A percentile compares a stretch with the other conserved stretches of the same genome.
Conservation (phyloP, 2,888 invertebrate genomes). For the Cerastis rubricosa region DNA sequence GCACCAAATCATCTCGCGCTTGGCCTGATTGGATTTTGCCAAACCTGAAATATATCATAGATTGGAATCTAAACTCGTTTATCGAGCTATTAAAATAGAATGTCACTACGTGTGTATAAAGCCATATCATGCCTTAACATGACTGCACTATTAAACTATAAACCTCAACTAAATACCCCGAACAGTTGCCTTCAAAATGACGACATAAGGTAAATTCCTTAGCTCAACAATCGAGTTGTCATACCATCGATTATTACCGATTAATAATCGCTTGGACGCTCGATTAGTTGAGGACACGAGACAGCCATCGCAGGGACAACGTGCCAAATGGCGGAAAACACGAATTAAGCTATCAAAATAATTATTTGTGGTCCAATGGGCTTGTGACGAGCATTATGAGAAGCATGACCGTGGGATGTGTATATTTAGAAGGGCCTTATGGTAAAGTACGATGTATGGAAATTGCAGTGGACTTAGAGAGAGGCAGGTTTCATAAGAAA, state of each 20-base stretch:
- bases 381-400: conserved; percentile 68
- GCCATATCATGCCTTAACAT: not conserved
- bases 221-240: conserved; percentile 70
- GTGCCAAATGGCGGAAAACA: conserved; percentile 77
- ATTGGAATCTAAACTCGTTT: conserved; percentile 21
- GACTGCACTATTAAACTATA: conserved; percentile 39
- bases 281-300: conserved; percentile 70
- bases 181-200: conserved; percentile 49
- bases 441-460: not conserved
- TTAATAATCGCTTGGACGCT: conserved; percentile 73
- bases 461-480: not conserved
- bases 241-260: conserved; percentile 74
- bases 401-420: conserved; percentile 57
- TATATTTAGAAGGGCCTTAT: conserved; percentile 31
- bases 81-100: not conserved
- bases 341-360: conserved; percentile 80
- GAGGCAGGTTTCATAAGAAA: not conserved
- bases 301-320: conserved; percentile 61
- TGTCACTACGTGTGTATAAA: not conserved
- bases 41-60: conserved; percentile 23
- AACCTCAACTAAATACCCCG: conserved; percentile 1
- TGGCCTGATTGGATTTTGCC: conserved; percentile 37
- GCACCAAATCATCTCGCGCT: conserved; percentile 15
- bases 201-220: conserved; percentile 60
- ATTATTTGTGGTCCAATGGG: conserved; percentile 71